A percentile compares a stretch with the other conserved stretches of the same genome.
phyloP scores from a whole-genome alignment of 2,888 invertebrate genomes.

The Nemotelus pantherinus region DNA sequence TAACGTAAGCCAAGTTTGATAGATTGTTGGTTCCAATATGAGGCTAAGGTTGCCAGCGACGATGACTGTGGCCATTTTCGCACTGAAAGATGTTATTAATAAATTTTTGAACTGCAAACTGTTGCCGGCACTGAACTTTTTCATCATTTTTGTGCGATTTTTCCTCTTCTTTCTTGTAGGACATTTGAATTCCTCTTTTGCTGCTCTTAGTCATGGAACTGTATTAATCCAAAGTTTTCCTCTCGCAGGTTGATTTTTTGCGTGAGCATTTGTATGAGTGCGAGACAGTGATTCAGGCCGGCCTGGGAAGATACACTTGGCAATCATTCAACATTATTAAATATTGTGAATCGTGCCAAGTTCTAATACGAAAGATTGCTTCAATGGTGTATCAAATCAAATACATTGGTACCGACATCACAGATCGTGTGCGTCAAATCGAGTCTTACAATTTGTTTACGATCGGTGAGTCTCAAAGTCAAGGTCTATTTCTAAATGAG shows the following conservation, averaged over 20 bases:
- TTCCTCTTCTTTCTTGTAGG: too few relatives aligned
- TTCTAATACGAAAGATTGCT: conserved; percentile 69
- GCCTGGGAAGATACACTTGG: conserved; percentile 86
- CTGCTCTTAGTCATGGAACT: not conserved
- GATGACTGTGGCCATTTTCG: too few relatives aligned
- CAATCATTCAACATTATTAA: conserved; percentile 83
- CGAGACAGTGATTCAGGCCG: conserved; percentile 81
- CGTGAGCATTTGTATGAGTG: conserved; percentile 75
- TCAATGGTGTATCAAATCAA: conserved; percentile 76
- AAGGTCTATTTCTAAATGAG: not conserved
- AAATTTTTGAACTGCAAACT: too few relatives aligned
- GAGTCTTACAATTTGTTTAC: conserved; percentile 68
- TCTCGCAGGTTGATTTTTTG: conserved; percentile 70
- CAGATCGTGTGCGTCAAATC: conserved; percentile 68
- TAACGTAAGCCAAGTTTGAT: too few relatives aligned
- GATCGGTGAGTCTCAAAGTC: conserved; percentile 51
- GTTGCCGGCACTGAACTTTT: too few relatives aligned
- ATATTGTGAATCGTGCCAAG: conserved; percentile 71
- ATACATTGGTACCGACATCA: conserved; percentile 73
- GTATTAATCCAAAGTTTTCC: conserved; percentile 18
- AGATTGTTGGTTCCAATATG: too few relatives aligned
- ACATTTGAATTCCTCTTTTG: too few relatives aligned
- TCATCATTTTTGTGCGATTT: too few relatives aligned
- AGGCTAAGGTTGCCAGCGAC: too few relatives aligned
- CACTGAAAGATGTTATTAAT: too few relatives aligned